These are phyloP conservation scores for Anguilla obscura DNA, from an alignment of 2,797 vertebrate species.

Conservation along the genomic window DNA sequence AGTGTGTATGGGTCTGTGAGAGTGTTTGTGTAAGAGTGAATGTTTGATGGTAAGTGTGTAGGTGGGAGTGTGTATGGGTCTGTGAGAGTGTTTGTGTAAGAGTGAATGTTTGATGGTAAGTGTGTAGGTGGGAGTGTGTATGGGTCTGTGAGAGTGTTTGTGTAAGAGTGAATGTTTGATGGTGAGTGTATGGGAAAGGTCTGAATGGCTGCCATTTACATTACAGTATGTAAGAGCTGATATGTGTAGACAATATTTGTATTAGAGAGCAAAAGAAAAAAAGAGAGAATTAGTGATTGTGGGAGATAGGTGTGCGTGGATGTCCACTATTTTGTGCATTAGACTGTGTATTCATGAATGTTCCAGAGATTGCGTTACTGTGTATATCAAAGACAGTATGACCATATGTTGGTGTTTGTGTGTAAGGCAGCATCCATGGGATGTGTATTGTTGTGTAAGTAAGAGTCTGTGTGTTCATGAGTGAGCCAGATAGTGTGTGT, in stretches of 20 bases:
- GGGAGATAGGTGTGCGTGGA: conserved; percentile 12
- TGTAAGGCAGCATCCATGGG: not conserved
- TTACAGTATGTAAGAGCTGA: not conserved
- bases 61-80: not conserved
- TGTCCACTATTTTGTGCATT: conserved; percentile 24
- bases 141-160: not conserved
- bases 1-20: not conserved
- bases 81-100: not conserved
- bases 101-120: not conserved
- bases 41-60: too few species aligned
- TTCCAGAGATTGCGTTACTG: too few species aligned
- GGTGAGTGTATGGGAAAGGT: not conserved
- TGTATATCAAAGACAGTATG: too few species aligned
- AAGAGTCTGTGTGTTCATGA: not conserved
- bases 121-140: too few species aligned
- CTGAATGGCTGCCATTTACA: not conserved
- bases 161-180: not conserved
- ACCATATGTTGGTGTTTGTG: not conserved
- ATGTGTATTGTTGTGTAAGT: not conserved
- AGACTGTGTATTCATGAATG: not conserved
- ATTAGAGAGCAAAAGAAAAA: not conserved
- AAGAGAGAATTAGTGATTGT: not conserved
- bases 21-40: not conserved
- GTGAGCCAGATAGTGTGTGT: too few species aligned
- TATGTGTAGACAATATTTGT: not conserved